Base-by-base conservation (phyloP, 2,113 vertebrate genomes). In the Saguinus midas region DNA sequence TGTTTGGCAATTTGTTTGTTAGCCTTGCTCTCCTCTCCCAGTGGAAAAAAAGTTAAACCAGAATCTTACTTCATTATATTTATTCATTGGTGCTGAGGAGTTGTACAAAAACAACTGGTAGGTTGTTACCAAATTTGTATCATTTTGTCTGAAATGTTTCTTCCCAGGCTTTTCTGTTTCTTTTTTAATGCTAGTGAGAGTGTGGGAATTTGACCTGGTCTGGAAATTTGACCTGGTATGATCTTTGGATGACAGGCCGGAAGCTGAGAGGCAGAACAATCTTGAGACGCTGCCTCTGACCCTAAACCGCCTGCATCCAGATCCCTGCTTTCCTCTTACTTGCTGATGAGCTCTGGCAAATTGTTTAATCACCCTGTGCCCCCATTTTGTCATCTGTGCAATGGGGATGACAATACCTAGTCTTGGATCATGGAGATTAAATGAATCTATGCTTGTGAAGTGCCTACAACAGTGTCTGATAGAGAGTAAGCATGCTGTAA, bases 131-230 rank as follows among this genome's bases (percentile, higher is more conserved):
- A 95, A 88, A 82, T 95, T 96, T 83, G 91, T 94, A 57, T 97
- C 87, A 93, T 97, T 97, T 97, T 92, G 88, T 95, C 16, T 95
- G 80, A 86, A 66, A 66, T 96, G 87, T 95, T 97, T 96, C 94
- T 97, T 97, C 97, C 97, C 95, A 97, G 84, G 95, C 87, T 90
- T 92, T 96, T 96, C 93, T 97, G 95, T 95, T 98, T 94, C 92
- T 94, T 96, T 98, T 98, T 98, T 95, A 95, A 96, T 55, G 37
- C 84, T 96, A 45, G 61, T 1, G 40, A 93, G 97, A 70, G 87
- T 98, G 78, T 98, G 98, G 97, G 96, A 98, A 98, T 96, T 87
- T 98, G 98, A 97, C 96, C 95, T 96, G 97, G 75, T 35, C 55
- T 96, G 88, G 91, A 97, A 96, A 95, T 94, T 87, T 97, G 97